Conservation (phyloP, 2,113 vertebrate species). For the Vulpes vulpes region DNA sequence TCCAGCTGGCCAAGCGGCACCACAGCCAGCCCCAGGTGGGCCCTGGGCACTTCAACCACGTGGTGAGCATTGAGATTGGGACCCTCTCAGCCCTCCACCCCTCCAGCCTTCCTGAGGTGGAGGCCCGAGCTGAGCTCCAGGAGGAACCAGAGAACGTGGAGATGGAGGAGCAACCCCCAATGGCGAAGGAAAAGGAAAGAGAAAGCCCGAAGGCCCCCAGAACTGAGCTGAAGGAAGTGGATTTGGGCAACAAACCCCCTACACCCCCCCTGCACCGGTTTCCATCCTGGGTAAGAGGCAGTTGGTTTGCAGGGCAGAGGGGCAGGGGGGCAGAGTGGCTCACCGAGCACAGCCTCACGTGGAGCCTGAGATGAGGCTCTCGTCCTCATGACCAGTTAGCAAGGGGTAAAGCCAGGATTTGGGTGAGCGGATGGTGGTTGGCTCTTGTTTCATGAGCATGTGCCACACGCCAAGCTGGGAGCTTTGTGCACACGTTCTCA, state of each 20-base stretch:
- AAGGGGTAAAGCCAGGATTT: background rate
- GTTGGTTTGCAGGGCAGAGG: background rate
- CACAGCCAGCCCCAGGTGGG: slow-evolving; percentile 95
- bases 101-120: slow-evolving; percentile 65
- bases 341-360: background rate
- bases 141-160: slow-evolving; percentile 85
- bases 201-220: slow-evolving; percentile 57
- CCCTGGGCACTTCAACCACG: slow-evolving; percentile 88
- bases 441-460: background rate
- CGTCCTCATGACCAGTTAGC: too few relatives aligned
- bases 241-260: slow-evolving; percentile 92
- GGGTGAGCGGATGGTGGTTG: accelerated
- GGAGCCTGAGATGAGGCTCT: background rate
- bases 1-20: slow-evolving; percentile 92
- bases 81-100: slow-evolving; percentile 84
- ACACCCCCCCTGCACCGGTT: slow-evolving; percentile 97
- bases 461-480: background rate
- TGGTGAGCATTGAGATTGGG: slow-evolving; percentile 92
- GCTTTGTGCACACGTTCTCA: background rate
- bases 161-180: slow-evolving; percentile 85
- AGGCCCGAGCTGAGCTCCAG: slow-evolving; percentile 88
- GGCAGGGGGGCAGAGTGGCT: background rate
- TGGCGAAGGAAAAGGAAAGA: slow-evolving; percentile 68
- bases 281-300: slow-evolving; percentile 96
- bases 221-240: slow-evolving; percentile 79